phyloP scores from a whole-genome alignment of 1,140 invertebrate species.

The Philopotamus ludificatus region DNA sequence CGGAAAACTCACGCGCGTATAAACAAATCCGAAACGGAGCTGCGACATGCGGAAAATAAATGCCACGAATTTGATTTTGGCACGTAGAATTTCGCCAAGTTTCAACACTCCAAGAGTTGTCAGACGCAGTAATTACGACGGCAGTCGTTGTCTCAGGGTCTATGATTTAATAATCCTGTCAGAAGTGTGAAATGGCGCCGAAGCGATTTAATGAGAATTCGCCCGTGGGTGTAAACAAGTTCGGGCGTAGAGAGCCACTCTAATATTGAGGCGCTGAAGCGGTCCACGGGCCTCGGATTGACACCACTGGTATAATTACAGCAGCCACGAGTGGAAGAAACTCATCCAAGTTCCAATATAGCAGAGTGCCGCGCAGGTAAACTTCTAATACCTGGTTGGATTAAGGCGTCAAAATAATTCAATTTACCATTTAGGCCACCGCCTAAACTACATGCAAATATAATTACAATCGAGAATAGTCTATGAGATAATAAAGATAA shows the following conservation, averaged over 20 bases:
- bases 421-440: background rate
- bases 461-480: too few species aligned
- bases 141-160: too few species aligned
- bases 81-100: background rate
- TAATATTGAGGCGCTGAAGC: too few species aligned
- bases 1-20: background rate
- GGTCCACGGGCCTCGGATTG: background rate
- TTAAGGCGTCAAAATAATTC: background rate
- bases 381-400: background rate
- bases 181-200: background rate
- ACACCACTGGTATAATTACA: background rate
- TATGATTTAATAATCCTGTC: too few species aligned
- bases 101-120: background rate
- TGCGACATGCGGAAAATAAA: too few species aligned
- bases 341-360: background rate
- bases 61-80: background rate
- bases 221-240: background rate
- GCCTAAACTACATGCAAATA: too few species aligned
- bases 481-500: too few species aligned
- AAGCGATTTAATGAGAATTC: background rate
- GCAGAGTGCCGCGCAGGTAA: background rate
- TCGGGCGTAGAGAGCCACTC: too few species aligned
- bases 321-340: background rate
- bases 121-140: background rate
- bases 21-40: background rate